These are phyloP conservation scores for Delia radicum DNA, from an alignment of 1,140 invertebrate genomes.

Conservation along the genomic window DNA sequence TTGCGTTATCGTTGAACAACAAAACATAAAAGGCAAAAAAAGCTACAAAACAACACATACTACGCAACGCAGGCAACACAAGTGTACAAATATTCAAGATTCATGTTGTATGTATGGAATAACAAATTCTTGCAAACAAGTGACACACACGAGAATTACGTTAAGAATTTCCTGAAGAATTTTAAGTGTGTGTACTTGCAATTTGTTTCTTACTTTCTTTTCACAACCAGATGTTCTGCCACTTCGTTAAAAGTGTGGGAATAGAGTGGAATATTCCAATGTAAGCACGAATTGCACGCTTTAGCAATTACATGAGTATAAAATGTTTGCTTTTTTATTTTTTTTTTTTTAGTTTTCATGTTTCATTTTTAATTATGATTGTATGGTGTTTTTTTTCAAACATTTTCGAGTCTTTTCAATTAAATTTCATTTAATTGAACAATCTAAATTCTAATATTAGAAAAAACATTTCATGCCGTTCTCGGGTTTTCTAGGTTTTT, in stretches of 20 bases:
- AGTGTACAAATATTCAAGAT: not conserved
- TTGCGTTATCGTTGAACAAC: not conserved
- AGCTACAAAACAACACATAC: too few species aligned
- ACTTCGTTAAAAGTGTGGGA: not conserved
- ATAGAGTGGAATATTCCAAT: not conserved
- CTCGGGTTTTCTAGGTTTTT: too few species aligned
- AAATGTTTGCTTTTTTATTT: not conserved
- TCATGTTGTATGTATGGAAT: not conserved
- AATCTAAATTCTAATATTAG: too few species aligned
- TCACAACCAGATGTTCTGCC: not conserved
- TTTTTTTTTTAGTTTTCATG: not conserved
- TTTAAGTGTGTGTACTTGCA: not conserved
- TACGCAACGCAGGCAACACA: not conserved
- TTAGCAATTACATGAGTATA: slow-evolving; percentile 13
- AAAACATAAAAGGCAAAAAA: not conserved
- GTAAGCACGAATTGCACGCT: slow-evolving; percentile 12
- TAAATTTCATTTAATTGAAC: too few species aligned
- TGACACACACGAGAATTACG: slow-evolving; percentile 1
- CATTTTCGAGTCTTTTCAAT: too few species aligned
- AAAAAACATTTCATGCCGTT: too few species aligned
- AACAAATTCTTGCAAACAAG: not conserved
- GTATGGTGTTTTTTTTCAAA: too few species aligned
- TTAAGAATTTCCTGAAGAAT: not conserved
- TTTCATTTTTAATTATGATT: not conserved
- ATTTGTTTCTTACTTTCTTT: not conserved